Evolutionary conservation across 2,797 vertebrate genomes (phyloP), one percentile per base, ranked within the genome.

Genomic region (Dendrocincla tyrannina): DNA sequence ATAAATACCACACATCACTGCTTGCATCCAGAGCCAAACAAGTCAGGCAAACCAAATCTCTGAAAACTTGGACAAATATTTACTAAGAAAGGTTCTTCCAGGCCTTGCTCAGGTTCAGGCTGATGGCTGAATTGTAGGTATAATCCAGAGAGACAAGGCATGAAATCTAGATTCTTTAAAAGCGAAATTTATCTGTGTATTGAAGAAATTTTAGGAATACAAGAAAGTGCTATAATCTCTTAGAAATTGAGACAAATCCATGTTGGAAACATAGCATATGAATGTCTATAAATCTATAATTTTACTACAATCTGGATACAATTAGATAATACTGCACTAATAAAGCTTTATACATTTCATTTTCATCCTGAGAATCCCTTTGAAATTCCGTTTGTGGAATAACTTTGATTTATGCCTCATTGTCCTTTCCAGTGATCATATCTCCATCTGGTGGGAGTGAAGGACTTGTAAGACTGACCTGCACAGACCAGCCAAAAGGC

Each of bases 41-140:
- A 62, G 86, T 5, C 77, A 79, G 82, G 76, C 20, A 91, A 91
- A 92, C 32, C 80, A 77, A 95, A 75, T 27, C 92, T 83, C 85
- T 84, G 63, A 94, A 96, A 95, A 69, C 69, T 27, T 89, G 68
- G 82, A 66, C 50, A 95, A 96, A 95, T 93, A 96, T 93, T 96
- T 93, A 69, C 93, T 88, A 64, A 91, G 81, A 81, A 91, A 68
- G 58, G 52, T 62, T 89, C 72, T 84, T 94, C 84, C 91, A 91
- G 89, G 89, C 85, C 75, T 88, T 72, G 83, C 79, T 66, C 4
- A 5, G 23, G 68, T 85, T 94, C 87, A 91, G 52, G 35, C 18
- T 91, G 87, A 66, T 75, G 79, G 58, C 58, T 94, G 95, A 92
- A 81, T 69, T 59, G 55, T 69, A 42, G 62, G 10, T 44, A 16